Conservation (phyloP, 2,113 vertebrate genomes). For the Pseudopodoces humilis region DNA sequence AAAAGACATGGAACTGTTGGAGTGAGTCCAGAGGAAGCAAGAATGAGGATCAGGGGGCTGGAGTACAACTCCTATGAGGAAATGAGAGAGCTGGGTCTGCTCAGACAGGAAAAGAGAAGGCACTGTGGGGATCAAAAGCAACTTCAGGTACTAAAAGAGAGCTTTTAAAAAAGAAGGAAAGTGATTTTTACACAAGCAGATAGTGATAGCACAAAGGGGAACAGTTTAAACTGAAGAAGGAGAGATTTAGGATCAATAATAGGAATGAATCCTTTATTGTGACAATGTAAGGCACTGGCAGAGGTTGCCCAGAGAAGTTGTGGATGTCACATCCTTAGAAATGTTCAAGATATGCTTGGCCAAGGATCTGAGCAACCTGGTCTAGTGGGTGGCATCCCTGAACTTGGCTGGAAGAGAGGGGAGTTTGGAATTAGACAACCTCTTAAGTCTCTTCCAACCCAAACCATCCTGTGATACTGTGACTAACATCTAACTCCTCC, state of each 20-base stretch:
- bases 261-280: background rate
- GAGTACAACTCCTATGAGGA: background rate
- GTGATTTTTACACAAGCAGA: background rate
- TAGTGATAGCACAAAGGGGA: background rate
- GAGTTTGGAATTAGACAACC: background rate
- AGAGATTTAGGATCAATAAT: background rate
- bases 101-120: background rate
- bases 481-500: background rate
- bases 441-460: background rate
- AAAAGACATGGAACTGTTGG: background rate
- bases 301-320: background rate
- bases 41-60: background rate
- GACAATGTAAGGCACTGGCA: background rate
- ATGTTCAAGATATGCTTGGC: background rate
- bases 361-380: background rate
- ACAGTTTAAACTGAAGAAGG: background rate
- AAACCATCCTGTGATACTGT: background rate
- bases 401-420: fast-evolving
- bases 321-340: background rate
- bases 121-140: background rate
- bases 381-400: background rate
- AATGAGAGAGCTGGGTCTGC: background rate
- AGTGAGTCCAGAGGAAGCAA: fast-evolving
- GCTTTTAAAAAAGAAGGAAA: background rate
- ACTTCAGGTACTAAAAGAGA: background rate